phyloP scores from a whole-genome alignment of 2,888 invertebrate species.

The Platycheirus albimanus region DNA sequence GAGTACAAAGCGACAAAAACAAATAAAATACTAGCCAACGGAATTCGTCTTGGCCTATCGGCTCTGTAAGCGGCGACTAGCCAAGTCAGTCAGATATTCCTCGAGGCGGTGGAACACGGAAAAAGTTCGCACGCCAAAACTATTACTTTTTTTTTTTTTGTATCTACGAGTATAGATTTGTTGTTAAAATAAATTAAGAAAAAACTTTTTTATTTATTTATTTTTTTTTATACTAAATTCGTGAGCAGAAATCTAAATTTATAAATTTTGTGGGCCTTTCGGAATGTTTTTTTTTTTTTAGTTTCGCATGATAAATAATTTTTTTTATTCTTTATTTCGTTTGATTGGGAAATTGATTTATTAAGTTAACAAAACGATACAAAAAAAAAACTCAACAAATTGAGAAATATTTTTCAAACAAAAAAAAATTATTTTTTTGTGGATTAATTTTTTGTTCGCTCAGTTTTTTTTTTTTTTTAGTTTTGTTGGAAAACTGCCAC shows the following conservation, averaged over 20 bases:
- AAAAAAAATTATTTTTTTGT: constrained; percentile 27
- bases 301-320: background rate
- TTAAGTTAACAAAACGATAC: constrained; percentile 7
- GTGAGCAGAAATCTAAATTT: constrained; percentile 70
- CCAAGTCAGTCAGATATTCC: constrained; percentile 72
- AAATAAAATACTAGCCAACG: constrained; percentile 48
- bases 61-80: constrained; percentile 58
- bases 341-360: constrained; percentile 13
- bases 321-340: background rate
- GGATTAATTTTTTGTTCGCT: background rate
- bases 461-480: constrained; percentile 17
- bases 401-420: constrained; percentile 16
- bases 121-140: constrained; percentile 71
- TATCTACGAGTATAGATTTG: constrained; percentile 19
- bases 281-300: constrained; percentile 34
- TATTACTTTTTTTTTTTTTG: constrained; percentile 6
- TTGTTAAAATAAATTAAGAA: constrained; percentile 45
- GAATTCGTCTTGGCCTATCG: constrained; percentile 65
- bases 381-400: constrained; percentile 13
- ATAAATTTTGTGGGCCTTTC: constrained; percentile 48
- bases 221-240: constrained; percentile 45
- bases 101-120: constrained; percentile 70
- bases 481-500: constrained; percentile 67
- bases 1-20: constrained; percentile 39
- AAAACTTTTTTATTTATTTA: background rate